These are phyloP conservation scores for Eupeodes corollae DNA, from an alignment of 1,140 invertebrate genomes.

Conservation along the genomic window DNA sequence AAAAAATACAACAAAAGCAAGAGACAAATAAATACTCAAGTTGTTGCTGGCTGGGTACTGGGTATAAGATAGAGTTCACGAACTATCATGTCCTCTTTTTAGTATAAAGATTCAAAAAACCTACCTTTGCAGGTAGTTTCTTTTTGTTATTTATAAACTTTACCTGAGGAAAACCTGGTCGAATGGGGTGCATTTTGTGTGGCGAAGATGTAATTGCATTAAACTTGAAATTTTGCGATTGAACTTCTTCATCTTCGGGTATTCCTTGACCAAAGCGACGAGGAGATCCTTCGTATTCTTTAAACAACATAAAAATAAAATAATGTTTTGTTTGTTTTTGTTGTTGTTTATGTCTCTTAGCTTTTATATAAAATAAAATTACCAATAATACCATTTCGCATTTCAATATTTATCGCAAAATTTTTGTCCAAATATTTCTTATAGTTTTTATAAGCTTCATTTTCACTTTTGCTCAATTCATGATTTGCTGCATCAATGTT, in stretches of 20 bases:
- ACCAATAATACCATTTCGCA: constrained; percentile 34
- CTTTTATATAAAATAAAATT: not conserved
- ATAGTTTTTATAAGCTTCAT: not conserved
- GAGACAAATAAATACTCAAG: not conserved
- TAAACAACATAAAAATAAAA: not conserved
- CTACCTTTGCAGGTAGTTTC: not conserved
- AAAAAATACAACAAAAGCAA: not conserved
- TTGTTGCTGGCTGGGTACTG: too few species aligned
- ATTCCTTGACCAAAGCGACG: constrained; percentile 57
- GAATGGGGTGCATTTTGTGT: constrained; percentile 44
- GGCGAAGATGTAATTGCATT: constrained; percentile 10
- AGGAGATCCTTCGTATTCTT: constrained; percentile 82
- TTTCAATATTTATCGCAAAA: constrained; percentile 29
- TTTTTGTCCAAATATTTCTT: constrained; percentile 24
- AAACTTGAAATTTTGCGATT: constrained; percentile 18
- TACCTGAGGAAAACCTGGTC: constrained; percentile 60
- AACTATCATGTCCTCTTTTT: too few species aligned
- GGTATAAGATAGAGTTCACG: not conserved
- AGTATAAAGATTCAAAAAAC: too few species aligned
- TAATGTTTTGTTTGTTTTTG: not conserved
- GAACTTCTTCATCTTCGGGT: constrained; percentile 19
- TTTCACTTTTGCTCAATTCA: not conserved
- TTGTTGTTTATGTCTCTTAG: not conserved
- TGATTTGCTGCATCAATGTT: too few species aligned
- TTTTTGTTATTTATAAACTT: not conserved